Percentiles rank a stretch among this genome's conserved stretches.
Conservation (phyloP, 2,888 invertebrate genomes). For the Nymphalis polychloros region DNA sequence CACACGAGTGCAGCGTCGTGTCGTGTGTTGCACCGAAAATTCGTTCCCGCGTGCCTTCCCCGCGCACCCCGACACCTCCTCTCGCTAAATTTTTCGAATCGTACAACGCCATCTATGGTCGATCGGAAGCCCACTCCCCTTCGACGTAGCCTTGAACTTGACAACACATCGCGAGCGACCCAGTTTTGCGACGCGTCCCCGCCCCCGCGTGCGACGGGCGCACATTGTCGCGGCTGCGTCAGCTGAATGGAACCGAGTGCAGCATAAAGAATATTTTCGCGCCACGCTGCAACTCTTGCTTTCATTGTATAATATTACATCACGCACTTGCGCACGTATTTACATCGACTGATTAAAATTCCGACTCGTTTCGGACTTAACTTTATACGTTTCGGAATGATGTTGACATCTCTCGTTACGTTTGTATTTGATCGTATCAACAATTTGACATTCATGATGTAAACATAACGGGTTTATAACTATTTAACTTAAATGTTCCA, state of each 20-base stretch:
- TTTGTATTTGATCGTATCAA: background rate
- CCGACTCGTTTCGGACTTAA: slow-evolving; percentile 37
- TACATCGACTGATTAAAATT: slow-evolving; percentile 59
- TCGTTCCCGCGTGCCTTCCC: slow-evolving; percentile 72
- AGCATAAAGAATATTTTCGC: slow-evolving; percentile 66
- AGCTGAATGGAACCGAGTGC: slow-evolving; percentile 68
- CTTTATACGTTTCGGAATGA: slow-evolving; percentile 25
- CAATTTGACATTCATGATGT: background rate
- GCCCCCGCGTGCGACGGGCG: slow-evolving; percentile 60
- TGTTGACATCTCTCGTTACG: slow-evolving; percentile 16
- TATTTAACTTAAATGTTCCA: background rate
- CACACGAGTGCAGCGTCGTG: slow-evolving; percentile 78
- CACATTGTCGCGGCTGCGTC: slow-evolving; percentile 67
- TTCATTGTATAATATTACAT: slow-evolving; percentile 67
- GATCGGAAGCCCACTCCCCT: slow-evolving; percentile 59
- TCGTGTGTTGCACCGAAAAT: slow-evolving; percentile 79
- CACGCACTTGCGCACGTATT: slow-evolving; percentile 54
- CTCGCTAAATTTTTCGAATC: slow-evolving; percentile 74
- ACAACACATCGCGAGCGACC: slow-evolving; percentile 74
- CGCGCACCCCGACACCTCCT: slow-evolving; percentile 52
- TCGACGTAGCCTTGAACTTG: slow-evolving; percentile 79
- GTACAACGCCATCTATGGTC: slow-evolving; percentile 77
- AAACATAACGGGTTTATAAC: background rate
- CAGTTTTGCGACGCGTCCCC: slow-evolving; percentile 65
- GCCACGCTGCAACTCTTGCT: slow-evolving; percentile 61